Conservation (phyloP, 2,888 invertebrate species). For the Leptarthrus brevirostris region DNA sequence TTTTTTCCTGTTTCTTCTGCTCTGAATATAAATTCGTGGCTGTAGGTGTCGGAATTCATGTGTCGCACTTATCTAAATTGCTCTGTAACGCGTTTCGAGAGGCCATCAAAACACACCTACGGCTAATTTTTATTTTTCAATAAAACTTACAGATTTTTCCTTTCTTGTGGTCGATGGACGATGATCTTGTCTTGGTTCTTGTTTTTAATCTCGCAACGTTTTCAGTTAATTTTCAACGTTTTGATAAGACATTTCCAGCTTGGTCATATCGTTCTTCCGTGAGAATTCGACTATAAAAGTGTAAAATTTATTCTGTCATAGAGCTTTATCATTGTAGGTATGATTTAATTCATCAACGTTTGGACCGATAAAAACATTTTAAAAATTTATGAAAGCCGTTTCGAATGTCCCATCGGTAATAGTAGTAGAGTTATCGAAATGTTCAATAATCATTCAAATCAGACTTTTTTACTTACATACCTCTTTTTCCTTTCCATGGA, state of each 20-base stretch:
- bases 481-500: no score
- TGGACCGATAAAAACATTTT: no score
- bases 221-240: slow-evolving; percentile 41
- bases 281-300: no score
- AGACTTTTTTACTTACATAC: no score
- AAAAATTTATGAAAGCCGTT: no score
- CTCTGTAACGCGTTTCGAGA: slow-evolving; percentile 53
- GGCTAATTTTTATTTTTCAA: slow-evolving; percentile 54
- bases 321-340: no score
- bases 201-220: slow-evolving; percentile 27
- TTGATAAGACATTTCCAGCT: slow-evolving; percentile 19
- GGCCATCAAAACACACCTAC: slow-evolving; percentile 53
- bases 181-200: slow-evolving; percentile 13
- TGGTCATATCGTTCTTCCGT: no score
- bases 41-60: slow-evolving; percentile 55
- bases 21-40: slow-evolving; percentile 51
- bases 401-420: no score
- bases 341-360: no score
- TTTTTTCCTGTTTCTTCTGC: slow-evolving; percentile 10
- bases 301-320: no score
- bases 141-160: slow-evolving; percentile 49
- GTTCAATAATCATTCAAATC: no score
- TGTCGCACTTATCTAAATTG: slow-evolving; percentile 55
- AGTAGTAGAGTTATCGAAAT: no score
- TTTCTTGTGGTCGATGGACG: slow-evolving; percentile 44